Evolutionary conservation across 2,797 vertebrate species (phyloP).

Genomic region (Platalea minor): DNA sequence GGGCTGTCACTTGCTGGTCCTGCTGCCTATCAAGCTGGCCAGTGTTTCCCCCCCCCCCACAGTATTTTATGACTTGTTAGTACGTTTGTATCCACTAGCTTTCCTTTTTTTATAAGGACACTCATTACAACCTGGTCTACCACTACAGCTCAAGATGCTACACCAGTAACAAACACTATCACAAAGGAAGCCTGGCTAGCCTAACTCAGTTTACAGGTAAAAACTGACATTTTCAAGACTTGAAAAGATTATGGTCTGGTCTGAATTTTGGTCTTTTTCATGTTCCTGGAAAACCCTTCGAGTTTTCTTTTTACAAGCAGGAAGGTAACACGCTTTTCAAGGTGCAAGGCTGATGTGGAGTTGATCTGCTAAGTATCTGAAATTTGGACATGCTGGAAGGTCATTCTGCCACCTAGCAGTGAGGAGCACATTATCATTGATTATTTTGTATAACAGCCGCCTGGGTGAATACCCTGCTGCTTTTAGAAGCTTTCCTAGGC

Average conservation of each 20-base stretch:
- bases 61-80: background rate
- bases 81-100: accelerated
- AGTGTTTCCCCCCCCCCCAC: background rate
- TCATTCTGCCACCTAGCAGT: background rate
- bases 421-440: background rate
- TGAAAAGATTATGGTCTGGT: background rate
- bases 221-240: background rate
- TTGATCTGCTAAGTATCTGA: background rate
- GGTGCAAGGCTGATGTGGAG: background rate
- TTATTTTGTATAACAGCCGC: background rate
- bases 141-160: background rate
- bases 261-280: background rate
- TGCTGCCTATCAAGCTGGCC: background rate
- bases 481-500: background rate
- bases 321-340: background rate
- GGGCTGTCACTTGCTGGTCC: background rate
- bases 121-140: background rate
- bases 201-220: background rate
- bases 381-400: background rate
- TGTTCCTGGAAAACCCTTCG: background rate
- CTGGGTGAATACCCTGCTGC: background rate
- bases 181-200: background rate
- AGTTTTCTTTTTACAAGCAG: background rate
- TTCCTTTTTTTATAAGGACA: background rate
- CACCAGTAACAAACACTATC: background rate